These are phyloP conservation scores for Andrena minutula DNA, from an alignment of 2,888 invertebrate genomes.

Conservation along the genomic window DNA sequence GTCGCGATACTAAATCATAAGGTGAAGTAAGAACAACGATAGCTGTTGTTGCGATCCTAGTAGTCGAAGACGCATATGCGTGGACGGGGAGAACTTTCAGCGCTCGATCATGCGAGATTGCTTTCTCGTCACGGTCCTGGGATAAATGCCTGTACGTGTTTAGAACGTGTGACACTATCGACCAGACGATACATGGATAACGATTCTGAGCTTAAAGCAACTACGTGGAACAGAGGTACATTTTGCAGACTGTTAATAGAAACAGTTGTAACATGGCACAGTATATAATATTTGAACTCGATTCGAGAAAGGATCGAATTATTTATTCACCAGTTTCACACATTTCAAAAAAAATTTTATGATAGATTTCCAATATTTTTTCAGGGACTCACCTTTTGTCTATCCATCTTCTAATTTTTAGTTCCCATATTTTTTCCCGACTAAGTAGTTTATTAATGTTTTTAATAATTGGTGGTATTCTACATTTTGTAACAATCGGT, in stretches of 20 bases:
- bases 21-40: slow-evolving; percentile 56
- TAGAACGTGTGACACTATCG: not conserved
- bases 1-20: slow-evolving; percentile 51
- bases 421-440: too few relatives aligned
- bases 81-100: slow-evolving; percentile 39
- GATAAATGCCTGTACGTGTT: not conserved
- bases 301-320: too few relatives aligned
- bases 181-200: not conserved
- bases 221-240: not conserved
- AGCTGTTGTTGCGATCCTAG: slow-evolving; percentile 42
- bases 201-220: not conserved
- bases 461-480: too few relatives aligned
- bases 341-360: too few relatives aligned
- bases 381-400: too few relatives aligned
- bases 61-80: slow-evolving; percentile 42
- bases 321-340: too few relatives aligned
- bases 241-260: not conserved
- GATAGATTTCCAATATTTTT: too few relatives aligned
- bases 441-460: too few relatives aligned
- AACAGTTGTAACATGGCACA: too few relatives aligned
- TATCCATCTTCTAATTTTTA: too few relatives aligned
- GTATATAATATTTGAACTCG: too few relatives aligned
- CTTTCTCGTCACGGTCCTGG: slow-evolving; percentile 36
- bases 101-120: slow-evolving; percentile 51
- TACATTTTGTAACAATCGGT: too few relatives aligned